Conservation (phyloP, 2,113 vertebrate species). For the Archilochus colubris region DNA sequence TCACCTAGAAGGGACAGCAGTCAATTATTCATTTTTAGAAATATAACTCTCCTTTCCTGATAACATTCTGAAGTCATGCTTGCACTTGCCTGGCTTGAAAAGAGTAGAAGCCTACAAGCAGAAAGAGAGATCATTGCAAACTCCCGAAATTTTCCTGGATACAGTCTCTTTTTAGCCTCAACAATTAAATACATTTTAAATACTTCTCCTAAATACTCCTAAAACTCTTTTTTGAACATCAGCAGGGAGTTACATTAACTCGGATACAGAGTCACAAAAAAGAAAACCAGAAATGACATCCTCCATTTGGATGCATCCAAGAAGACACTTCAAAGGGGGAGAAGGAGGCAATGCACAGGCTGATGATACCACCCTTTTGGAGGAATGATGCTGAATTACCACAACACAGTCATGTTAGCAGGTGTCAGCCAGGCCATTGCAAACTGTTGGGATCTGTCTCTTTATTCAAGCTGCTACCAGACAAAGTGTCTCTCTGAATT, state of each 20-base stretch:
- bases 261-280: background rate
- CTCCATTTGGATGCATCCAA: background rate
- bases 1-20: slow-evolving; percentile 76
- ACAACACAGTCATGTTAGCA: rapidly evolving
- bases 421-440: background rate
- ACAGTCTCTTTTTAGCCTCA: background rate
- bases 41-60: background rate
- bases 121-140: background rate
- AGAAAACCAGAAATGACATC: background rate
- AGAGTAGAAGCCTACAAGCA: background rate
- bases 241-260: background rate
- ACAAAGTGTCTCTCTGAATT: background rate
- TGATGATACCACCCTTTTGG: background rate
- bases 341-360: background rate
- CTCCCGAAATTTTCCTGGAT: background rate
- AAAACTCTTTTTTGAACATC: background rate
- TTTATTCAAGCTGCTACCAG: background rate
- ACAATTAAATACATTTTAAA: background rate
- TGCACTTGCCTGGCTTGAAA: background rate
- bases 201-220: background rate
- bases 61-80: background rate
- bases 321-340: background rate
- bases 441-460: background rate
- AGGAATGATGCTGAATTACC: background rate
- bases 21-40: slow-evolving; percentile 2